Evolutionary conservation across 2,113 vertebrate species (phyloP).

Genomic region (Tor tambroides): DNA sequence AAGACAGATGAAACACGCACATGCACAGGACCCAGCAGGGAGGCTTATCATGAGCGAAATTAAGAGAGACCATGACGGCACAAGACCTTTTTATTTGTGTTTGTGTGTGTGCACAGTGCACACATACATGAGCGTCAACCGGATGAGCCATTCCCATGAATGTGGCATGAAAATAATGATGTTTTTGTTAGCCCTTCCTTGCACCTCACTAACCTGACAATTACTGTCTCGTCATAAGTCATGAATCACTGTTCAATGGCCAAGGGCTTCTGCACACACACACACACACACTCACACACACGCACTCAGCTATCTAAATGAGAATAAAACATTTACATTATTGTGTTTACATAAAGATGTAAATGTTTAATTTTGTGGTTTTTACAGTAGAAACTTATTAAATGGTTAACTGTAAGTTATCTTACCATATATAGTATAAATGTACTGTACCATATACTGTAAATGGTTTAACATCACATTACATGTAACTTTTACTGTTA

Average conservation of each 20-base stretch:
- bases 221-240: constrained; percentile 22
- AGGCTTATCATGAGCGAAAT: background rate
- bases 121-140: background rate
- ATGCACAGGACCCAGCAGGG: background rate
- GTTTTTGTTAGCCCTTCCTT: constrained; percentile 12
- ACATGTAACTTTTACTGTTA: no score
- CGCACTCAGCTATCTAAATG: background rate
- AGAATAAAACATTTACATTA: background rate
- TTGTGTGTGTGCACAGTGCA: background rate
- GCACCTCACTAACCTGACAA: constrained; percentile 12
- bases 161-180: background rate
- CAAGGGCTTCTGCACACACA: background rate
- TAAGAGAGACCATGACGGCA: background rate
- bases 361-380: background rate
- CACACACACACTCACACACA: no score
- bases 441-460: no score
- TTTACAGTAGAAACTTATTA: background rate
- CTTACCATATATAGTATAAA: background rate
- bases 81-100: background rate
- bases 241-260: constrained; percentile 12
- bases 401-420: background rate
- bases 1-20: constrained; percentile 38
- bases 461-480: no score
- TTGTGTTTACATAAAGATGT: background rate
- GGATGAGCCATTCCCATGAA: constrained; percentile 6